These are phyloP conservation scores for Meriones unguiculatus DNA, from an alignment of 2,113 vertebrate genomes.

Conservation along the genomic window DNA sequence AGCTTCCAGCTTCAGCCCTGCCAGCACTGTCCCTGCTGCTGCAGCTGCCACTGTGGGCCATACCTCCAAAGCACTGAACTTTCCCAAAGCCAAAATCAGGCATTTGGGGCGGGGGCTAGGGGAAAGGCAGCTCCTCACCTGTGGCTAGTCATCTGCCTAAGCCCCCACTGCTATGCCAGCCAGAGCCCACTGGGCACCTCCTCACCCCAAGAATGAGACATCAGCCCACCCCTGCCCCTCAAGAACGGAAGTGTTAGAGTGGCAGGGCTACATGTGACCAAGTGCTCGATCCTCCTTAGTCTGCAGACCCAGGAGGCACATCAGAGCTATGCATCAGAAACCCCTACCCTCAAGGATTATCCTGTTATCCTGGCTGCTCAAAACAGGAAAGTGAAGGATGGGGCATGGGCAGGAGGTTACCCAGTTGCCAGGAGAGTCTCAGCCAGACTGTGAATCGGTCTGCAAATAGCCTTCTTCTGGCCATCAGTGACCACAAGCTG, in stretches of 20 bases:
- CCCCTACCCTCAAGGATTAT: not conserved
- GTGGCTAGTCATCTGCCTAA: not conserved
- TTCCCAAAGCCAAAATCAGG: not conserved
- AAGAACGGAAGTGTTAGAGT: accelerated
- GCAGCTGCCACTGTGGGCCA: accelerated
- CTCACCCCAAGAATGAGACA: not conserved
- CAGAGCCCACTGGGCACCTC: accelerated
- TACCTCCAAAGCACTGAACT: not conserved
- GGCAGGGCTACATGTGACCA: not conserved
- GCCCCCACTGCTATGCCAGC: accelerated
- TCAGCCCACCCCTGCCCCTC: not conserved
- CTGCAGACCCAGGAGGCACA: accelerated
- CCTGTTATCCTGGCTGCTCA: not conserved
- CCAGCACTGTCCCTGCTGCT: not conserved
- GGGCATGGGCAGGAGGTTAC: not conserved
- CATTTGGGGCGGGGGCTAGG: no score
- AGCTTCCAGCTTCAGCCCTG: not conserved
- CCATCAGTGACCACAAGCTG: no score
- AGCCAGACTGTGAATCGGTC: not conserved
- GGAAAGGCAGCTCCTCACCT: not conserved
- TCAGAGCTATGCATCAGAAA: accelerated
- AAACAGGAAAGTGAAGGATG: not conserved
- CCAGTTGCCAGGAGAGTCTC: not conserved
- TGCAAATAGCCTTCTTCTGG: accelerated
- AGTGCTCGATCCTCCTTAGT: not conserved